Evolutionary conservation across 2,888 invertebrate genomes (phyloP).

Genomic region (Erebia aethiops): DNA sequence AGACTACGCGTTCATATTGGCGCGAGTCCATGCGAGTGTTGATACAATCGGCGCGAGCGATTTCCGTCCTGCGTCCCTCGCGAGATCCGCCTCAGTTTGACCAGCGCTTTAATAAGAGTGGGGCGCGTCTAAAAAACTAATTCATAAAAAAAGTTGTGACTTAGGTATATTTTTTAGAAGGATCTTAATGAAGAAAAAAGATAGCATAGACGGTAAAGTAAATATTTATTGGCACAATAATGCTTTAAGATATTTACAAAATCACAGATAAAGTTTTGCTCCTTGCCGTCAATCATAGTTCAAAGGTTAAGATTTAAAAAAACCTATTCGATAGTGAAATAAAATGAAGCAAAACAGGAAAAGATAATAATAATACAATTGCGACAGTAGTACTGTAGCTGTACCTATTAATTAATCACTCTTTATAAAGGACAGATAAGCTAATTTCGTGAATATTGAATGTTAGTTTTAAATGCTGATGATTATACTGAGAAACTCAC

Average conservation of each 20-base stretch:
- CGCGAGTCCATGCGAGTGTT: no score
- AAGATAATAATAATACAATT: not conserved
- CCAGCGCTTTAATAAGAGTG: no score
- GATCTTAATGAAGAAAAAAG: not conserved
- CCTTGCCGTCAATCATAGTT: not conserved
- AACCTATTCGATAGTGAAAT: not conserved
- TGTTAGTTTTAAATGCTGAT: not conserved
- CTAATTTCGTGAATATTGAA: not conserved
- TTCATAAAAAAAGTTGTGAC: no score
- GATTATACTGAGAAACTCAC: not conserved
- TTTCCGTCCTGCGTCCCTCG: no score
- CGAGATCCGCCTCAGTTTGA: no score
- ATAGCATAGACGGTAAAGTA: conserved; percentile 2
- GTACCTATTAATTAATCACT: no score
- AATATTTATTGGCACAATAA: conserved; percentile 20
- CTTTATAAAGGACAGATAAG: not conserved
- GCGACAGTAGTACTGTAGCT: no score
- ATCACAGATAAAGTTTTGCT: conserved; percentile 25
- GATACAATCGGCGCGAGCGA: no score
- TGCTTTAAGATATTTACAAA: conserved; percentile 5
- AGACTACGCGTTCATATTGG: no score
- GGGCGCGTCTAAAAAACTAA: no score
- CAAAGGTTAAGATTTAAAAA: not conserved
- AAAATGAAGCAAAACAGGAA: not conserved
- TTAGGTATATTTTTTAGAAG: no score